Percentiles rank a stretch among this genome's conserved stretches.
Conservation (phyloP, 2,888 invertebrate species). For the Dusona sp. region DNA sequence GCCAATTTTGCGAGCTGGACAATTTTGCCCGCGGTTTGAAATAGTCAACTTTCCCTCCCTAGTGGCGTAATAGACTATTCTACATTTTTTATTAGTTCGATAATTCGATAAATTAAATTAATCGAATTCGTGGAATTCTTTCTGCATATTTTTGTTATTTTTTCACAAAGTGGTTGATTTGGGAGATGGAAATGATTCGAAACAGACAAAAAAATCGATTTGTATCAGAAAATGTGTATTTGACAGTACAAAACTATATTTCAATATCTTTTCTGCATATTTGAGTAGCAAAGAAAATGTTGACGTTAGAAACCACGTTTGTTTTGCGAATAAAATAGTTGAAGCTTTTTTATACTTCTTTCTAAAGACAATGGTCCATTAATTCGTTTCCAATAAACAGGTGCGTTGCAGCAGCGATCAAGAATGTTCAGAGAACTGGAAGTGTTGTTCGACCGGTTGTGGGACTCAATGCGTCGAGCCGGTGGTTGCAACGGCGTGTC, state of each 20-base stretch:
- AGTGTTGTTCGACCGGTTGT: slow-evolving; percentile 95
- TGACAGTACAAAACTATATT: neutral
- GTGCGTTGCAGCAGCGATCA: slow-evolving; percentile 92
- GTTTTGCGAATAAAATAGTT: too few species aligned
- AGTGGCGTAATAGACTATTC: too few species aligned
- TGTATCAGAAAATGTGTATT: neutral
- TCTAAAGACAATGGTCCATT: neutral
- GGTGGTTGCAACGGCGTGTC: slow-evolving; percentile 88
- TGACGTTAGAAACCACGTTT: too few species aligned
- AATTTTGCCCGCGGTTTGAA: too few species aligned
- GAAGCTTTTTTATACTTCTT: too few species aligned
- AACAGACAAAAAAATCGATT: neutral
- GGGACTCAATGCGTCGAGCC: slow-evolving; percentile 93
- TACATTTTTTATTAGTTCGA: too few species aligned
- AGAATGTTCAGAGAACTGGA: slow-evolving; percentile 89
- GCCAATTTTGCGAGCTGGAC: too few species aligned
- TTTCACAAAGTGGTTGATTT: too few species aligned
- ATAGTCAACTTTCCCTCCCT: too few species aligned
- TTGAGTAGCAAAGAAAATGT: too few species aligned
- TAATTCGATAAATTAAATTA: neutral
- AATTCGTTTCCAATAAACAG: slow-evolving; percentile 77
- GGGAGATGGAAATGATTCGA: neutral
- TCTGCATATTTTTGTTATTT: too few species aligned
- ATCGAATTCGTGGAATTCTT: too few species aligned
- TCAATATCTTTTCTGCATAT: neutral